Evolutionary conservation across 2,888 invertebrate genomes (phyloP), one percentile per base, ranked within the genome.

Genomic region (Folsomia candida): DNA sequence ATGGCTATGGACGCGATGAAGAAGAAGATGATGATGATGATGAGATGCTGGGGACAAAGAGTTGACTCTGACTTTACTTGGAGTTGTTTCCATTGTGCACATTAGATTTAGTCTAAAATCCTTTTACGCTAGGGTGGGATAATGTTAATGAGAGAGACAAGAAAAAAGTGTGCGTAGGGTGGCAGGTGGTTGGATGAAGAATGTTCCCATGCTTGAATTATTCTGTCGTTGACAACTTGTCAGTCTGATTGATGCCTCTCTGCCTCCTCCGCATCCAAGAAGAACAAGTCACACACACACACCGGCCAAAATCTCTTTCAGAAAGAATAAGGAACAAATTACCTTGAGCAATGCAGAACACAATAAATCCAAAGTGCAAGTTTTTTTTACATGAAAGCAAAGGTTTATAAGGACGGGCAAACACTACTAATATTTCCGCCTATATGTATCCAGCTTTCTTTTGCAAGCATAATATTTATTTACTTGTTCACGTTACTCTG

Each of bases 221-320:
- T 54, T 37, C 54, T 54, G 54, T 54, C 54, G 54, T 20, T 54
- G 54, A 54, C 54, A 54, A 54, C 11, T 54, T 54, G 54, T 54
- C 54, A 54, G 11, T 20, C n/a, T 54, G 54, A 54, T 54, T 54
- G 54, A 54, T 54, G 54, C 11, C 54, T n/a, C n/a, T n/a, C n/a
- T 20, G n/a, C 6, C 54, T 37, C 37, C 37, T 37, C 37, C 37
- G 37, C 37, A 37, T 37, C 37, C 4, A 37, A 37, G 37, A 37
- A 37, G 37, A 37, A 37, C 6, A 37, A 37, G 37, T 37, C 37
- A 37, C n/a, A n/a, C n/a, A n/a, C n/a, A n/a, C n/a, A n/a, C 37
- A 37, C 37, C 37, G 37, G 37, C 6, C 37, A 37, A 37, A 14
- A 37, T 14, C 14, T n/a, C n/a, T n/a, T n/a, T n/a, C n/a, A n/a